These are phyloP conservation scores for Drosophila vallismaia DNA, from an alignment of 2,888 invertebrate species.

Conservation along the genomic window DNA sequence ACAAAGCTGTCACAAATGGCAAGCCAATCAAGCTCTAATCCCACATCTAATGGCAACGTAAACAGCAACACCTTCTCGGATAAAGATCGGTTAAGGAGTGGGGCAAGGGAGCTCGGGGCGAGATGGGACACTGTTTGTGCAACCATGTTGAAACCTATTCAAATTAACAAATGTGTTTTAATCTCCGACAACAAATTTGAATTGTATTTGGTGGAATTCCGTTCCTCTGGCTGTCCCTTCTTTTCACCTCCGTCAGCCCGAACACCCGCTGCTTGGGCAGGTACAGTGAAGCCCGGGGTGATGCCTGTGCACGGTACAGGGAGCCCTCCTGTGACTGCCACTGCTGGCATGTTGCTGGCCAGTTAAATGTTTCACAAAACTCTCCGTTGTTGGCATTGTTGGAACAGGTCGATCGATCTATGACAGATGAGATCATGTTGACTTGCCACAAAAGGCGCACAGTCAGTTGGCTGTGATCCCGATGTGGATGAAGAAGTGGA, in stretches of 20 bases:
- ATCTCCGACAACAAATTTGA: slow-evolving; percentile 80
- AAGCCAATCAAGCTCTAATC: slow-evolving; percentile 58
- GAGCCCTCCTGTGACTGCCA: slow-evolving; percentile 53
- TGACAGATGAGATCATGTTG: slow-evolving; percentile 83
- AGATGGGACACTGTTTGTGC: slow-evolving; percentile 58
- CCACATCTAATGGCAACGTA: slow-evolving; percentile 66
- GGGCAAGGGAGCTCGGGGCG: not conserved
- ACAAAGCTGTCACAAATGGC: slow-evolving; percentile 71
- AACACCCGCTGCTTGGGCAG: slow-evolving; percentile 80
- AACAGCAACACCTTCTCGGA: slow-evolving; percentile 73
- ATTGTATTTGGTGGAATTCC: slow-evolving; percentile 71
- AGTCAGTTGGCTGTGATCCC: slow-evolving; percentile 37
- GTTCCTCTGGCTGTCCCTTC: slow-evolving; percentile 43
- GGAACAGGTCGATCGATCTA: slow-evolving; percentile 83
- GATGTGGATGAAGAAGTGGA: slow-evolving; percentile 12
- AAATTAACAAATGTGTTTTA: slow-evolving; percentile 81
- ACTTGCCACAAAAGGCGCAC: slow-evolving; percentile 70
- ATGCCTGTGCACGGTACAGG: slow-evolving; percentile 3
- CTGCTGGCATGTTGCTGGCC: slow-evolving; percentile 39
- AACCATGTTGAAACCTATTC: slow-evolving; percentile 73
- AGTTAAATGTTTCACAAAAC: slow-evolving; percentile 54
- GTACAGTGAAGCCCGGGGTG: slow-evolving; percentile 29
- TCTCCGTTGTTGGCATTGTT: slow-evolving; percentile 59
- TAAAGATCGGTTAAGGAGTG: slow-evolving; percentile 8
- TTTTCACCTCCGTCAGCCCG: slow-evolving; percentile 30